Conservation (phyloP, 2,113 vertebrate species). For the Turnix velox region DNA sequence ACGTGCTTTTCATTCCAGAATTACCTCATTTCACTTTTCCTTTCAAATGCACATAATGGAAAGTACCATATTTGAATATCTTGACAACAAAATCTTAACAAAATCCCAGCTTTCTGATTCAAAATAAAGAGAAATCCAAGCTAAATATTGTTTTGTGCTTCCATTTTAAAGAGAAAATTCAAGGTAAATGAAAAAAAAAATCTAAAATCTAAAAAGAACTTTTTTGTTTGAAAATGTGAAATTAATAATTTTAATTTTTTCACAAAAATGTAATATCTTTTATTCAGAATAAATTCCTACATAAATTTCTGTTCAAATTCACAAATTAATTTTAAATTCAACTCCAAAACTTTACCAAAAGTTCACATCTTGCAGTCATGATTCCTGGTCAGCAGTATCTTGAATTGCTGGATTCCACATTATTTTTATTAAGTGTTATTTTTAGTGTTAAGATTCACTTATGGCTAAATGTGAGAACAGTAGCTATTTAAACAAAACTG, state of each 20-base stretch:
- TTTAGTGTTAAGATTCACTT: neutral
- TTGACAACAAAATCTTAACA: neutral
- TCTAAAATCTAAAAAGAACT: neutral
- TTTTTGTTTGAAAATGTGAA: neutral
- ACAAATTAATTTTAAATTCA: neutral
- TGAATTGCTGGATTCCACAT: neutral
- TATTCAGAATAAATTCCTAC: neutral
- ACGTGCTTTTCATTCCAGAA: neutral
- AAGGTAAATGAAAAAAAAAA: neutral
- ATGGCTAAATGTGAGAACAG: conserved; percentile 11
- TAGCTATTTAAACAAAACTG: conserved; percentile 19
- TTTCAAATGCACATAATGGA: neutral
- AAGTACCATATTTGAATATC: neutral
- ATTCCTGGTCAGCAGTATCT: neutral
- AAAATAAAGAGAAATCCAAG: neutral
- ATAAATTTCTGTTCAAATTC: neutral
- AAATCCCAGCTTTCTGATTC: neutral
- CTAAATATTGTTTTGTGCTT: neutral
- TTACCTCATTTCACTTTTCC: neutral
- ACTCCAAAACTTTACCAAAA: neutral
- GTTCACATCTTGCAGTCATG: too few species aligned
- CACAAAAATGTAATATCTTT: neutral
- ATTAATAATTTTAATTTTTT: neutral
- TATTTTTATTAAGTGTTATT: neutral
- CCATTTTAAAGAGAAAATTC: neutral